Evolutionary conservation across 2,888 invertebrate species (phyloP).

Genomic region (Argyra leucocephala): DNA sequence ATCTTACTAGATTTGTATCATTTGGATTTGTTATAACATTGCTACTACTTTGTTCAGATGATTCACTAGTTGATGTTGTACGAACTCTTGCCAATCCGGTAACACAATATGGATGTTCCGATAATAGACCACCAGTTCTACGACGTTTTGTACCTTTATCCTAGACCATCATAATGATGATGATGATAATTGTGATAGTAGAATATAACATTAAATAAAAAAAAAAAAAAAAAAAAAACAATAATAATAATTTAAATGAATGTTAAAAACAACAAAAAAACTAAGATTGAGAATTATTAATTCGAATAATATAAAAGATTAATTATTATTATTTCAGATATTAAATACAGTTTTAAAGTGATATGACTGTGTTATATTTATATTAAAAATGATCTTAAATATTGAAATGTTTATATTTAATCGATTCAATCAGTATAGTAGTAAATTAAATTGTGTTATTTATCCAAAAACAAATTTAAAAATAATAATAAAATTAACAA

Average conservation of each 20-base stretch:
- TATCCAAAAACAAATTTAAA: no score
- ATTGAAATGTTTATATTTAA: no score
- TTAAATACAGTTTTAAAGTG: no score
- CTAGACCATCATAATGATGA: conserved; percentile 13
- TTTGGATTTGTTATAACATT: conserved; percentile 34
- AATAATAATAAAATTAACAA: no score
- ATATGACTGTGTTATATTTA: no score
- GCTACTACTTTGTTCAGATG: conserved; percentile 19
- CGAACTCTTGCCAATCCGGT: conserved; percentile 61
- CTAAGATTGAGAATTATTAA: no score
- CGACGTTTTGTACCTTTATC: conserved; percentile 43
- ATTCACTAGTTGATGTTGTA: conserved; percentile 32
- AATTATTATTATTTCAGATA: no score
- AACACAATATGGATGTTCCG: conserved; percentile 60
- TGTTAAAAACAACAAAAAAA: background rate
- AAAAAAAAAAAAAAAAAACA: background rate
- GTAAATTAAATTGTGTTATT: no score
- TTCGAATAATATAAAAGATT: no score
- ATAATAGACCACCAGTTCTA: conserved; percentile 54
- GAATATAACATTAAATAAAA: background rate
- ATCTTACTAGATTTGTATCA: conserved; percentile 51
- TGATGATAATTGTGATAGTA: no score
- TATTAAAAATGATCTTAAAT: no score
- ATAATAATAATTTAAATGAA: background rate
- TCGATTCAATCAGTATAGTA: no score